phyloP scores from a whole-genome alignment of 37 sponge, comb jelly and placozoan genomes.

The Agelas oroides region DNA sequence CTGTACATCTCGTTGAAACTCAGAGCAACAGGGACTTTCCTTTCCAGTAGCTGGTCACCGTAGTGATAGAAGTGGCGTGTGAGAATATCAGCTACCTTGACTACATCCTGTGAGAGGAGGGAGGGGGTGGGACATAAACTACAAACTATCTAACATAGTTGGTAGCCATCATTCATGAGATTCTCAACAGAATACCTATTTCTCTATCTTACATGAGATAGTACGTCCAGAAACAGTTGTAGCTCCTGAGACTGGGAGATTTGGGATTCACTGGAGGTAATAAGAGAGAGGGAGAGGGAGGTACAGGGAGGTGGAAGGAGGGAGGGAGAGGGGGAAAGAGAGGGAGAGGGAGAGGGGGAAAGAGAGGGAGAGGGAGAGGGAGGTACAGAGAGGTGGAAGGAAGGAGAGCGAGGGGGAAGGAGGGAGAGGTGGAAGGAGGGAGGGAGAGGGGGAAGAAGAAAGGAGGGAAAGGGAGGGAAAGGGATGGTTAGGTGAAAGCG shows the following conservation, averaged over 20 bases:
- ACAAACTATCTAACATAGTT: neutral
- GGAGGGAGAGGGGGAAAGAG: slow-evolving; percentile 9
- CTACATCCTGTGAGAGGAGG: slow-evolving; percentile 55
- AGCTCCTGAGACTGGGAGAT: slow-evolving; percentile 69
- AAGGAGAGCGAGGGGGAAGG: slow-evolving; percentile 15
- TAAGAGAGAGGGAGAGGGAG: slow-evolving; percentile 13
- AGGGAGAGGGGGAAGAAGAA: neutral
- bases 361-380: slow-evolving; percentile 3
- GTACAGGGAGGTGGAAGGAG: slow-evolving; percentile 26
- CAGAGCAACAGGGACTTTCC: slow-evolving; percentile 60
- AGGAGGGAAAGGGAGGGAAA: slow-evolving; percentile 5
- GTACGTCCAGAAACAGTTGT: slow-evolving; percentile 72
- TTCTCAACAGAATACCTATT: neutral
- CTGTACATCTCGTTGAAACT: slow-evolving; percentile 83
- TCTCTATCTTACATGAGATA: slow-evolving; percentile 60
- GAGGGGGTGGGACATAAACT: neutral
- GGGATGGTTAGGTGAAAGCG: no score
- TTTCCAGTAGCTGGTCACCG: slow-evolving; percentile 70
- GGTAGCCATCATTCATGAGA: neutral
- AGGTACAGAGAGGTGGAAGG: slow-evolving; percentile 12
- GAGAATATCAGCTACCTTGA: slow-evolving; percentile 65
- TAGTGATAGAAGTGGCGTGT: slow-evolving; percentile 61
- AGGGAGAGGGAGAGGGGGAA: slow-evolving; percentile 1
- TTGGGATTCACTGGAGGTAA: slow-evolving; percentile 55
- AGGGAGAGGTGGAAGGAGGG: slow-evolving; percentile 8